Conservation (phyloP, 1,140 invertebrate species). For the Neomicropteryx cornuta region DNA sequence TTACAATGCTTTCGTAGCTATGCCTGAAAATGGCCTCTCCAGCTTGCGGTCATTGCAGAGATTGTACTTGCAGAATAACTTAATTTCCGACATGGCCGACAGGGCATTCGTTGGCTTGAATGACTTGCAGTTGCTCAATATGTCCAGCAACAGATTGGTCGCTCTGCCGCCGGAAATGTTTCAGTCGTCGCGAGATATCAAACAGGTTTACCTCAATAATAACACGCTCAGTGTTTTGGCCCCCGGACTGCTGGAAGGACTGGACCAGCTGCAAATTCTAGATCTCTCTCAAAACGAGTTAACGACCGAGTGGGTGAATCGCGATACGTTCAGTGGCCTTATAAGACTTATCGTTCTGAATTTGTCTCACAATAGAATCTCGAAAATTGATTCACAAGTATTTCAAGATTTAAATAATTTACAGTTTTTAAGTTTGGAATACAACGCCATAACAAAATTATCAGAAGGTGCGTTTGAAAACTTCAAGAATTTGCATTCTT, state of each 20-base stretch:
- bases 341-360: constrained; percentile 64
- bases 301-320: constrained; percentile 66
- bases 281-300: constrained; percentile 71
- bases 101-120: constrained; percentile 59
- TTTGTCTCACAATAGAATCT: constrained; percentile 63
- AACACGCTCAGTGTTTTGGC: constrained; percentile 70
- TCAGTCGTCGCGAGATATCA: constrained; percentile 54
- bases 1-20: constrained; percentile 55
- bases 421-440: constrained; percentile 64
- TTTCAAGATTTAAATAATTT: constrained; percentile 68
- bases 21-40: constrained; percentile 60
- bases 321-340: constrained; percentile 67
- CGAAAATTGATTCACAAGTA: constrained; percentile 56
- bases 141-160: constrained; percentile 65
- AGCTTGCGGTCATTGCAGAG: constrained; percentile 54
- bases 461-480: constrained; percentile 63
- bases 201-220: constrained; percentile 68
- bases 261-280: constrained; percentile 65
- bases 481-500: constrained; percentile 63
- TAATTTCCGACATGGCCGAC: constrained; percentile 60
- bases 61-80: constrained; percentile 62
- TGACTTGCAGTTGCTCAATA: constrained; percentile 57
- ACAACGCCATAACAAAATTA: constrained; percentile 62
- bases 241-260: constrained; percentile 62
- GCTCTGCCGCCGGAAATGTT: constrained; percentile 69